Evolutionary conservation across 2,888 invertebrate species (phyloP), one percentile per base, ranked within the genome.

Genomic region (Peribatodes rhomboidaria): DNA sequence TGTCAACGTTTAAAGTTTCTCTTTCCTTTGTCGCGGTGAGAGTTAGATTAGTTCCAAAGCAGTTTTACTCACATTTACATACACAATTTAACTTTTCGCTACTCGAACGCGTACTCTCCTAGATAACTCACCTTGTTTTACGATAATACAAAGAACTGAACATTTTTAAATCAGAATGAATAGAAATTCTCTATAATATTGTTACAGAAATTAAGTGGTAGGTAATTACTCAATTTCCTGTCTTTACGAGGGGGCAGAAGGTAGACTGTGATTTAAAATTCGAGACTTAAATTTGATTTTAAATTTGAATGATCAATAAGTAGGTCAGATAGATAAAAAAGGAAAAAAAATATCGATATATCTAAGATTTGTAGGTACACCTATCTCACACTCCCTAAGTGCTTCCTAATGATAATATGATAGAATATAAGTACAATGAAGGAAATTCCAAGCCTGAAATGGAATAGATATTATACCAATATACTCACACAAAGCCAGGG

Each of bases 1-100:
- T 80, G 77, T 75, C 63, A 71, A 68, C 74, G 73, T 69, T 72
- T 76, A 77, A 80, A 65, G 59, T 61, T 68, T 49, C 35, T 58
- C 10, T 55, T 70, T 65, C 65, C 65, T 73, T 66, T 70, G 65
- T 70, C 67, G 69, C 67, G 55, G 71, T 68, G 55, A 59, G 67
- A 76, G 68, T 76, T 75, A 70, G 74, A 82, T 79, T 64, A 69
- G 68, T 69, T 68, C 60, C 74, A 61, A 80, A 85, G 77, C 77
- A 76, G 80, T 81, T 83, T 72, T 69, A 75, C 78, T 78, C 53
- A 80, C 79, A 87, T 89, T 89, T 86, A 83, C 84, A 85, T 88
- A 86, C 76, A 82, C 84, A 88, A 90, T 89, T 76, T 84, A 90
- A 89, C 82, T 90, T 90, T 80, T 68, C 50, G 39, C 57, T 67